Evolutionary conservation across 1,140 invertebrate genomes (phyloP), one percentile per base, ranked within the genome.

Genomic region (Colletes latitarsis): DNA sequence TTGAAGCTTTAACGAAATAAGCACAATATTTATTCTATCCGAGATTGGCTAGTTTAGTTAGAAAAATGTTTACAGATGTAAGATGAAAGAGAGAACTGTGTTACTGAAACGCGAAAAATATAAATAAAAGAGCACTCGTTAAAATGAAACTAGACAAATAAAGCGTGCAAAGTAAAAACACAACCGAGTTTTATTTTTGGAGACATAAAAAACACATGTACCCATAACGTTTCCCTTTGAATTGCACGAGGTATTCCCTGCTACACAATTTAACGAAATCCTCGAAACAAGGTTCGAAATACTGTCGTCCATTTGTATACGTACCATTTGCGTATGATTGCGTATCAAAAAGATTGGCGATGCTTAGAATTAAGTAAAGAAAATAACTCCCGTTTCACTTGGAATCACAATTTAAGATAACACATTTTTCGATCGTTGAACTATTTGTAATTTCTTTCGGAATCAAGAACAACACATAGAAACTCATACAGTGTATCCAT

Each of bases 261-360:
- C 17, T 60, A 5, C 21, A 70, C 49, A 10, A 4, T 14, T 58
- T 41, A 8, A 6, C n/a, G 30, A 41, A 70, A 55, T 12, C 30
- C 30, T 21, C 43, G 41, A 49, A 60, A 6, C 43, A 60, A 46
- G 21, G 46, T 14, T 62, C 19, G 30, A 73, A 62, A 73, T 19
- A 21, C 15, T 3, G 21, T 12, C 30, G 71, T 3, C 3, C 41
- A 17, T 39, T 15, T n/a, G 57, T 21, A 62, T 62, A 17, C 41
- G 49, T 69, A 19, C 6, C 6, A 70, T 30, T 53, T 21, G 17
- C 57, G 19, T n/a, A n/a, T n/a, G n/a, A n/a, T n/a, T n/a, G n/a
- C n/a, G n/a, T n/a, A n/a, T n/a, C n/a, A 62, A 43, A 62, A 60
- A 72, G 58, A 72, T 72, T 72, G n/a, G 55, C 46, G 17, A 14